Evolutionary conservation across 2,797 vertebrate genomes (phyloP), one percentile per base, ranked within the genome.

Genomic region (Ptychobarbus kaznakovi): DNA sequence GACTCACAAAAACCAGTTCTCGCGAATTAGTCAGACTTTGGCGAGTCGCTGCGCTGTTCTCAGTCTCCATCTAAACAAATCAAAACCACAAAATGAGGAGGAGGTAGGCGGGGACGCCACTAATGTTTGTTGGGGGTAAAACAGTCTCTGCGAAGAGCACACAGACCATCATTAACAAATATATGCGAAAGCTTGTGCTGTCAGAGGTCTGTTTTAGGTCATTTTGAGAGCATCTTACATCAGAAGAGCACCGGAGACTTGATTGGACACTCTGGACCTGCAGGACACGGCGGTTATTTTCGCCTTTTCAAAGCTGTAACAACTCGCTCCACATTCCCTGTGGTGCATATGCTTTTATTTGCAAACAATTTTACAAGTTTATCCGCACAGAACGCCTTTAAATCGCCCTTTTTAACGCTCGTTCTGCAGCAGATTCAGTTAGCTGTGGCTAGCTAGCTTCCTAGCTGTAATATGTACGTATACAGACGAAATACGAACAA

Each of bases 371-470:
- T 35, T 65, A 65, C 49, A 51, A 13, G 9, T 63, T 69, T 44
- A 58, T 44, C 46, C 38, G 46, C 13, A 46, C 4, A 35, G 20
- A 28, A 6, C 25, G 49, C 42, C 5, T 87, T 83, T 77, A 86
- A 32, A n/a, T 68, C 56, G 85, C 58, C 25, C 84, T 80, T 10
- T 89, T 84, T 9, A 66, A 20, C 35, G 77, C 65, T 38, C 78
- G 86, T 89, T 93, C 90, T 88, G 53, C 82, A 87, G 88, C 89
- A 92, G 80, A 91, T 93, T 92, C 91, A 87, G 91, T 93, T 95
- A 95, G 94, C 94, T 49, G 85, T 91, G 87, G 91, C 92, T 93
- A 93, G 91, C 91, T 95, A 95, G 93, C 94, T 90, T 78, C 93
- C 94, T 93, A 95, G 94, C 95, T 93, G 94, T 92, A 93, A 93